Percentiles rank a stretch among this genome's conserved stretches.
These are phyloP conservation scores for Listrodromus nycthemerus DNA, from an alignment of 2,888 invertebrate species.

Conservation along the genomic window DNA sequence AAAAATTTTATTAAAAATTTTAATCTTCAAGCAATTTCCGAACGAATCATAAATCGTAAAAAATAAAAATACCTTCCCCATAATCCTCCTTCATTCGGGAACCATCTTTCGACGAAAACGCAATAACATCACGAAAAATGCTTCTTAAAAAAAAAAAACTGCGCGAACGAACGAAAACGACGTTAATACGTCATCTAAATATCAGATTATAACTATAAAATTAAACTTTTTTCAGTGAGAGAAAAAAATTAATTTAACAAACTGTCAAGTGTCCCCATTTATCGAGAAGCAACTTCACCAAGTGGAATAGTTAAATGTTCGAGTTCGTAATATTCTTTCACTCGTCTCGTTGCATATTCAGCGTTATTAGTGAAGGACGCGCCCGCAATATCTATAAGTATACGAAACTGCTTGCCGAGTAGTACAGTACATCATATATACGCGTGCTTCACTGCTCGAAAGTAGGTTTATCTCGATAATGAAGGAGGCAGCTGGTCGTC, in stretches of 20 bases:
- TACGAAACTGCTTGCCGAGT: slow-evolving; percentile 41
- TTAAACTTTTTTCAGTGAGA: background rate
- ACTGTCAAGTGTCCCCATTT: background rate
- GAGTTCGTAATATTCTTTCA: slow-evolving; percentile 36
- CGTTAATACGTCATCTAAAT: background rate
- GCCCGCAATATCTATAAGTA: background rate
- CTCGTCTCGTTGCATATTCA: slow-evolving; percentile 52
- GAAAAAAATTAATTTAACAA: background rate
- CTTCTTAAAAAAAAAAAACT: too few relatives aligned
- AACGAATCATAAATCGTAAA: too few relatives aligned
- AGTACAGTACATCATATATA: slow-evolving; percentile 54
- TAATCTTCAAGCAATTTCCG: too few relatives aligned
- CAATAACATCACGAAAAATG: too few relatives aligned
- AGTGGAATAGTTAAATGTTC: background rate
- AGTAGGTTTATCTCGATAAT: slow-evolving; percentile 69
- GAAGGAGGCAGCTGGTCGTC: slow-evolving; percentile 65
- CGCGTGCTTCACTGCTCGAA: slow-evolving; percentile 54
- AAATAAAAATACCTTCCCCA: too few relatives aligned
- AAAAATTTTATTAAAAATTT: too few relatives aligned
- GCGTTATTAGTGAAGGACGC: slow-evolving; percentile 46
- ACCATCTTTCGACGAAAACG: too few relatives aligned
- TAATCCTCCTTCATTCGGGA: too few relatives aligned
- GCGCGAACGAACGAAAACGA: too few relatives aligned
- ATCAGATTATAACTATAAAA: background rate
- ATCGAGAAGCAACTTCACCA: background rate